Evolutionary conservation across 2,113 vertebrate species (phyloP).

Genomic region (Argyrosomus japonicus): DNA sequence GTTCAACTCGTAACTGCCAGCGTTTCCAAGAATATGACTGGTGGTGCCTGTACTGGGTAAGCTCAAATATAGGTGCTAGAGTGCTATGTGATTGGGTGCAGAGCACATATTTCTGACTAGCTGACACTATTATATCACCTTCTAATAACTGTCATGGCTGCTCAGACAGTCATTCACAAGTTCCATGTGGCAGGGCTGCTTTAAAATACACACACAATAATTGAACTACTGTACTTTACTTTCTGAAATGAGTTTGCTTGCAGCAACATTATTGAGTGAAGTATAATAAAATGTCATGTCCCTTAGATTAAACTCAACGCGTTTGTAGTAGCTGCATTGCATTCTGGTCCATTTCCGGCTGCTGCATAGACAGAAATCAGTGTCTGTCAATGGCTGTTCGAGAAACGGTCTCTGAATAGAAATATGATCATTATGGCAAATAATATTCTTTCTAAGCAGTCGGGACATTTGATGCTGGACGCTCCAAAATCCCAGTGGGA

Average conservation of each 20-base stretch:
- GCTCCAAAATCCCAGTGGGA: too few relatives aligned
- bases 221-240: too few relatives aligned
- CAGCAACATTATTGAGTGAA: too few relatives aligned
- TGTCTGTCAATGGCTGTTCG: background rate
- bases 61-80: background rate
- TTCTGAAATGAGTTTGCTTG: too few relatives aligned
- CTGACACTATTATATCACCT: too few relatives aligned
- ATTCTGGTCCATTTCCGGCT: background rate
- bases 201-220: background rate
- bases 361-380: background rate
- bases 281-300: background rate
- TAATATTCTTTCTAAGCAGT: too few relatives aligned
- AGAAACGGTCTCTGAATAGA: background rate
- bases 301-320: background rate
- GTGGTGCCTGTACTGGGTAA: background rate
- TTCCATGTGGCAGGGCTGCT: background rate
- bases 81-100: background rate
- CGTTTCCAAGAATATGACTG: conserved; percentile 13
- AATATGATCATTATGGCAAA: background rate
- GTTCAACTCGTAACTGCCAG: background rate
- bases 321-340: background rate
- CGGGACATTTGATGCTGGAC: too few relatives aligned
- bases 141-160: too few relatives aligned
- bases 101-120: background rate
- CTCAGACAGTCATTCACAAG: background rate